Base-by-base conservation (phyloP, 2,113 vertebrate species). In the Colistium nudipinnis region DNA sequence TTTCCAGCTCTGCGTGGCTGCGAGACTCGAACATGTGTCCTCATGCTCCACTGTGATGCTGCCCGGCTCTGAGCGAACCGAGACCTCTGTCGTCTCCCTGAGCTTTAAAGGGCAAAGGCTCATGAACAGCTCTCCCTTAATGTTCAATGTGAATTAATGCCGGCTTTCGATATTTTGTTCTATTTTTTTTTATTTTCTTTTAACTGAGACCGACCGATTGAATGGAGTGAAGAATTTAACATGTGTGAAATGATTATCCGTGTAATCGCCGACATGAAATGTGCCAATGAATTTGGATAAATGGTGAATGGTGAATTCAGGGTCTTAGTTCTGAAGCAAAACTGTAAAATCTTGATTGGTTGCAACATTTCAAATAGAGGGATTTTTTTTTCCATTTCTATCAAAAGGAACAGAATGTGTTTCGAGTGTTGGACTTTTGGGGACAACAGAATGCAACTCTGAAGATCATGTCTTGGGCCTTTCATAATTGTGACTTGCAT, bases 41-140 rank as follows among this genome's bases (percentile, higher is more conserved):
- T 49, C 17, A 62, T 16, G 30, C 22, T 76, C 19, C 38, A 31
- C 39, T 51, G 31, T 39, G 38, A 45, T 45, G 45, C 28, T 70
- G 38, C 25, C 19, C 43, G 62, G 43, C 39, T 44, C 5, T 36
- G 39, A 13, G 35, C n/a, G n/a, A 45, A 11, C 20, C 6, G 22
- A 55, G 41, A 36, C 38, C 48, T 59, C 35, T 28, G 28, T 57
- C 38, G 27, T 57, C 51, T 47, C 6, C 41, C 47, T 22, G 14
- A 24, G 27, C 47, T 30, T 81, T 66, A n/a, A 81, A 65, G 68
- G 68, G 52, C 39, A 74, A 77, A 81, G 33, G 41, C 41, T 70
- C 61, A 84, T 69, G 47, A 59, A 24, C 28, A 47, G 17, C 63
- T 75, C 49, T 57, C 44, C 70, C 64, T 75, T 56, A 68, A 10